These are phyloP conservation scores for Operophtera brumata DNA, from an alignment of 2,888 invertebrate genomes.

Conservation along the genomic window DNA sequence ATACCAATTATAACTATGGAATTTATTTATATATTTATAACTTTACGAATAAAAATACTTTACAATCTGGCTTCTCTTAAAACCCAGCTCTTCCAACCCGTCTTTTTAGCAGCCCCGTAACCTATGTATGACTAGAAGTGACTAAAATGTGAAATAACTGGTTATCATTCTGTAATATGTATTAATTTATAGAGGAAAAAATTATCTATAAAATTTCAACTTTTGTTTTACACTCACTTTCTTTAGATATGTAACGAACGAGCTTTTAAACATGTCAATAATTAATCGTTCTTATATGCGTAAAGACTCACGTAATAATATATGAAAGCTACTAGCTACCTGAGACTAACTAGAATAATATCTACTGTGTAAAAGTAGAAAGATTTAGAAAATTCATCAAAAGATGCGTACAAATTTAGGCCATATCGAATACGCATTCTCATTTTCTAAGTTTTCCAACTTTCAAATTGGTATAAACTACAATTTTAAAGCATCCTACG, in stretches of 20 bases:
- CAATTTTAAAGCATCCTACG: constrained; percentile 3
- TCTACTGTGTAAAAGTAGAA: constrained; percentile 67
- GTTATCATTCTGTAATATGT: too few relatives aligned
- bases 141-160: constrained; percentile 35
- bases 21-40: constrained; percentile 22
- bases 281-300: not conserved
- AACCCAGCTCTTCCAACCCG: constrained; percentile 35
- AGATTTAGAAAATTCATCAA: constrained; percentile 37
- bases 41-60: constrained; percentile 2
- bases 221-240: too few relatives aligned
- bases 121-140: constrained; percentile 67
- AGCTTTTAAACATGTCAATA: too few relatives aligned
- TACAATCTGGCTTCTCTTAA: constrained; percentile 4
- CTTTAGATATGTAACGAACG: too few relatives aligned
- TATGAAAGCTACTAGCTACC: constrained; percentile 6
- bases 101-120: constrained; percentile 65
- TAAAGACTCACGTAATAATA: constrained; percentile 5
- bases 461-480: not conserved
- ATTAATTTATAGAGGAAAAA: too few relatives aligned
- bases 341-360: constrained; percentile 18
- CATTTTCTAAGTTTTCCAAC: constrained; percentile 2
- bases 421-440: constrained; percentile 13
- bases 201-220: too few relatives aligned
- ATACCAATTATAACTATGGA: constrained; percentile 32
- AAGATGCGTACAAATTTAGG: constrained; percentile 19